Base-by-base conservation (phyloP, 2,797 vertebrate species). In the Prunella strophiata region DNA sequence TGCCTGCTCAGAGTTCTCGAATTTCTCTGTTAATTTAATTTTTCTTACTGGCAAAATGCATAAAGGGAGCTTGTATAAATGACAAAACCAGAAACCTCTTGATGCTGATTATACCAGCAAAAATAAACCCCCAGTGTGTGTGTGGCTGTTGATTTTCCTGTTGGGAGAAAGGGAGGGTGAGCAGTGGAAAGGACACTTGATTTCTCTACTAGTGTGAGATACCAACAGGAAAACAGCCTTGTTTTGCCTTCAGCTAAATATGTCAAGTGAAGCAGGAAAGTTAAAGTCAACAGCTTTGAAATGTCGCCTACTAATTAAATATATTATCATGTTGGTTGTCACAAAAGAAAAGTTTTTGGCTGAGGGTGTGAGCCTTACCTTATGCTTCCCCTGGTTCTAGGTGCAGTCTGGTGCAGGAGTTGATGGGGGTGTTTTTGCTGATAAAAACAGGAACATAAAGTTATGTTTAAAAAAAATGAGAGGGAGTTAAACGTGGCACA, bases 201-300 rank as follows among this genome's bases (percentile, higher is more conserved):
- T 93, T 96, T 89, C 47, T 93, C 17, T 25, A 75, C 40, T 47
- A 27, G 61, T 88, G 65, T 2, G 70, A 91, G 68, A 77, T 87
- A 94, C 66, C 88, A 91, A 66, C 66, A 96, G 89, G 76, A 85
- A 77, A 85, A 73, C 42, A 91, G 75, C 45, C 92, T 95, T 85
- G 51, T 86, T 97, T 96, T 95, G 86, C 88, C 78, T 87, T 94
- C 45, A 96, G 86, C 89, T 94, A 73, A 94, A 74, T 68, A 12
- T 86, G 84, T 78, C 88, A 87, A 94, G 68, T 63, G 67, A 87
- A 94, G 77, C 74, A 67, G 48, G 61, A 50, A 83, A 68, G 93
- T 82, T 67, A n/a, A 91, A 88, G 32, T 61, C 36, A 93, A n/a
- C 83, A 94, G 95, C 92, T 96, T 94, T 96, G 93, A 96, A 94